phyloP scores from a whole-genome alignment of 1,140 invertebrate species.

The Aphidius ervi region DNA sequence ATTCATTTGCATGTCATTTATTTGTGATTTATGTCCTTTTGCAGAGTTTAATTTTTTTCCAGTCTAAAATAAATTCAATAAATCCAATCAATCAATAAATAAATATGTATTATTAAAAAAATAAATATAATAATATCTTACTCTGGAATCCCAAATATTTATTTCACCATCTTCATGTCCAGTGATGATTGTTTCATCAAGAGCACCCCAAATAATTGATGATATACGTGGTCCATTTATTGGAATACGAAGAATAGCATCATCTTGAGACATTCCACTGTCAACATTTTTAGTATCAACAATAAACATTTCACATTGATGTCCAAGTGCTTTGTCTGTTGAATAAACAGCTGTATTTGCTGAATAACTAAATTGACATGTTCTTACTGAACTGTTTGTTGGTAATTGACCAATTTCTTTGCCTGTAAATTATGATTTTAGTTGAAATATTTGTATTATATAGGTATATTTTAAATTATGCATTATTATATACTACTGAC shows the following conservation, averaged over 20 bases:
- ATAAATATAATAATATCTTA: constrained; percentile 43
- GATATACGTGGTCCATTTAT: constrained; percentile 79
- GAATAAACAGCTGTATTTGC: constrained; percentile 88
- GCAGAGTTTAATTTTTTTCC: constrained; percentile 73
- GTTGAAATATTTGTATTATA: not conserved
- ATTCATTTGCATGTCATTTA: constrained; percentile 94
- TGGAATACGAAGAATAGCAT: constrained; percentile 61
- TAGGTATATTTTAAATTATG: constrained; percentile 9
- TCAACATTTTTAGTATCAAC: constrained; percentile 75
- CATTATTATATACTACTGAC: constrained; percentile 44
- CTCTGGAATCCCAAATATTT: constrained; percentile 85
- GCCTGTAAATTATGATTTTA: constrained; percentile 44
- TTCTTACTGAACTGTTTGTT: constrained; percentile 85
- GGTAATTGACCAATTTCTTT: constrained; percentile 71
- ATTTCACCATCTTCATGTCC: constrained; percentile 93
- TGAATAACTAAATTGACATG: constrained; percentile 89
- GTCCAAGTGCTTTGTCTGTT: constrained; percentile 87
- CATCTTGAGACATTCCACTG: constrained; percentile 52
- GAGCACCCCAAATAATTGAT: constrained; percentile 85
- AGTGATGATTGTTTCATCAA: constrained; percentile 89
- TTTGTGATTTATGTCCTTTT: constrained; percentile 78
- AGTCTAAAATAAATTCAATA: constrained; percentile 55
- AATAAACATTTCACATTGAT: constrained; percentile 85
- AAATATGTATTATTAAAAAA: not conserved
- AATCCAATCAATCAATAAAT: constrained; percentile 8